A percentile compares a stretch with the other conserved stretches of the same genome.
These are phyloP conservation scores for Megaceryle torquata DNA, from an alignment of 2,113 vertebrate genomes.

Conservation along the genomic window DNA sequence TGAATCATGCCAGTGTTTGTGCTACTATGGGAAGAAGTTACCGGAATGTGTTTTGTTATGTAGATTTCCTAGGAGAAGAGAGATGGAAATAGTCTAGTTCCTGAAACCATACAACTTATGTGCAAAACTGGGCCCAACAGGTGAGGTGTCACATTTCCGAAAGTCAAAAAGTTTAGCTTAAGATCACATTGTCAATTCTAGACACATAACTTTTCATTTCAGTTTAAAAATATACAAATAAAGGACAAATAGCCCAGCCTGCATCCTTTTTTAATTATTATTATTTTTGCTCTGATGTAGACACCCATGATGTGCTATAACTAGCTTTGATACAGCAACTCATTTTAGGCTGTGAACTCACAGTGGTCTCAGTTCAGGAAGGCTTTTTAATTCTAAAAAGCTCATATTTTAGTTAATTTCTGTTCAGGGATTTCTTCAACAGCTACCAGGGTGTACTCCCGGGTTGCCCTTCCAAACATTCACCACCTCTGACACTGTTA, in stretches of 20 bases:
- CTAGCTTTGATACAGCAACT: background rate
- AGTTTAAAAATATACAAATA: background rate
- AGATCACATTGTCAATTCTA: background rate
- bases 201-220: background rate
- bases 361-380: background rate
- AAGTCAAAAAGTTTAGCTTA: background rate
- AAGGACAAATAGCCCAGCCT: background rate
- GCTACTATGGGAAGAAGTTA: background rate
- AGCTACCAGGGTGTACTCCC: background rate
- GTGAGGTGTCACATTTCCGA: background rate
- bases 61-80: background rate
- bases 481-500: background rate
- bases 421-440: background rate
- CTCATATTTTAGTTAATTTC: accelerated
- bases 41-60: background rate
- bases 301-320: background rate
- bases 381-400: background rate
- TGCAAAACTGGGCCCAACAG: background rate
- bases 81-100: background rate
- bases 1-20: background rate
- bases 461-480: background rate
- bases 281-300: background rate
- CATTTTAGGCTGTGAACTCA: background rate
- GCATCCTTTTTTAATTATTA: too few relatives aligned
- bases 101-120: background rate